phyloP scores from a whole-genome alignment of 2,113 vertebrate species.

The Willisornis vidua region DNA sequence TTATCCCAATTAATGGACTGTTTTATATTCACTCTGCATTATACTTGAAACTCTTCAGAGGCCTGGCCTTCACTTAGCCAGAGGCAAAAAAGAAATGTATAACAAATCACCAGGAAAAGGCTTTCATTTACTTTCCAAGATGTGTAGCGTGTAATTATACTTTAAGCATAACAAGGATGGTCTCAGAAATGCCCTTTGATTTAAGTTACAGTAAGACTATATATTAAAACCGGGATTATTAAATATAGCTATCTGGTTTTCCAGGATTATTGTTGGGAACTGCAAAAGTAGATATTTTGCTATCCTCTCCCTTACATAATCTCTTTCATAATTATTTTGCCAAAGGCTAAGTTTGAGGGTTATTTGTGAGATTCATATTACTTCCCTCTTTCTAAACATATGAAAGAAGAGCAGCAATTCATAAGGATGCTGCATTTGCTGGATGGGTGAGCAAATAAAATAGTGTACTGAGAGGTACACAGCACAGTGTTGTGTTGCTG shows the following conservation, averaged over 20 bases:
- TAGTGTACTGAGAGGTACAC: background rate
- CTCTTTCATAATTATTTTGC: constrained; percentile 27
- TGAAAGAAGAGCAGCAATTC: constrained; percentile 14
- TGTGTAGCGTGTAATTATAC: constrained; percentile 75
- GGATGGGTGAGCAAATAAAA: constrained; percentile 56
- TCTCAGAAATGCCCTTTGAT: constrained; percentile 72
- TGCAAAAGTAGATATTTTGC: background rate
- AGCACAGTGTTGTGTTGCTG: background rate
- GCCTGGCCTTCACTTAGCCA: constrained; percentile 72
- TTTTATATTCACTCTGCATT: constrained; percentile 85
- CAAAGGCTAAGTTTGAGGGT: constrained; percentile 54
- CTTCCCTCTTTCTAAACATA: constrained; percentile 5
- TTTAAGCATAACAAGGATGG: constrained; percentile 68
- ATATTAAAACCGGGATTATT: constrained; percentile 50
- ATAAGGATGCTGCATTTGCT: background rate
- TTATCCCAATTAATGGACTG: constrained; percentile 90
- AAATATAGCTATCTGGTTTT: constrained; percentile 52
- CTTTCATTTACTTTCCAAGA: constrained; percentile 78
- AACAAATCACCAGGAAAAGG: constrained; percentile 76
- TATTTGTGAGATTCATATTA: constrained; percentile 24
- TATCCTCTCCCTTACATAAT: background rate
- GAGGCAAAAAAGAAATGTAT: constrained; percentile 74
- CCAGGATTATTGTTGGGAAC: constrained; percentile 10
- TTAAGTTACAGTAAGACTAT: constrained; percentile 61
- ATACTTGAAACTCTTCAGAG: constrained; percentile 78